phyloP scores from a whole-genome alignment of 2,888 invertebrate species.

The Fragum fragum region DNA sequence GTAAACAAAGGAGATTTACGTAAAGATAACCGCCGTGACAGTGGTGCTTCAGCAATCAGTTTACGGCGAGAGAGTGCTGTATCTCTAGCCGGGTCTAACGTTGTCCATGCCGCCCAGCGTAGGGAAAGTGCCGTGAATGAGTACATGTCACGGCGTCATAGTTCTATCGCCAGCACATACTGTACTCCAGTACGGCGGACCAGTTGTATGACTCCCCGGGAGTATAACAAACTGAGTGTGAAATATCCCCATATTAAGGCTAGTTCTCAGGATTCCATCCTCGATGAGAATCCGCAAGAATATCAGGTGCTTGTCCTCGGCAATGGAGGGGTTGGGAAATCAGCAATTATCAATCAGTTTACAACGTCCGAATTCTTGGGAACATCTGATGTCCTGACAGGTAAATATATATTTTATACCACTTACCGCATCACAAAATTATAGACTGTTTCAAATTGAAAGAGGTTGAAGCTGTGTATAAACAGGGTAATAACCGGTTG shows the following conservation, averaged over 20 bases:
- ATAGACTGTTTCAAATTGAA: no score
- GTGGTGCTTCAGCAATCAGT: constrained; percentile 45
- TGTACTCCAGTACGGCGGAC: constrained; percentile 55
- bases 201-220: constrained; percentile 58
- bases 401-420: constrained; percentile 36
- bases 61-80: constrained; percentile 48
- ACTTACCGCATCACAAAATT: no score
- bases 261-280: constrained; percentile 61
- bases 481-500: no score
- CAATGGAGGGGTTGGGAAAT: constrained; percentile 91
- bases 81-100: constrained; percentile 6
- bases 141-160: constrained; percentile 37
- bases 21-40: constrained; percentile 61
- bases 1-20: constrained; percentile 94
- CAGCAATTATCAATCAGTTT: constrained; percentile 91
- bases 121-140: constrained; percentile 57
- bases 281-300: constrained; percentile 72
- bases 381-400: constrained; percentile 59
- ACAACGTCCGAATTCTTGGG: constrained; percentile 90
- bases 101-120: constrained; percentile 18
- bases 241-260: constrained; percentile 37
- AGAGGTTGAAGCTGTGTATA: no score
- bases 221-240: constrained; percentile 51
- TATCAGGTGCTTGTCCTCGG: constrained; percentile 91
- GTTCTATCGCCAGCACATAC: constrained; percentile 34